phyloP scores from a whole-genome alignment of 2,797 vertebrate genomes.

The Graptemys geographica region DNA sequence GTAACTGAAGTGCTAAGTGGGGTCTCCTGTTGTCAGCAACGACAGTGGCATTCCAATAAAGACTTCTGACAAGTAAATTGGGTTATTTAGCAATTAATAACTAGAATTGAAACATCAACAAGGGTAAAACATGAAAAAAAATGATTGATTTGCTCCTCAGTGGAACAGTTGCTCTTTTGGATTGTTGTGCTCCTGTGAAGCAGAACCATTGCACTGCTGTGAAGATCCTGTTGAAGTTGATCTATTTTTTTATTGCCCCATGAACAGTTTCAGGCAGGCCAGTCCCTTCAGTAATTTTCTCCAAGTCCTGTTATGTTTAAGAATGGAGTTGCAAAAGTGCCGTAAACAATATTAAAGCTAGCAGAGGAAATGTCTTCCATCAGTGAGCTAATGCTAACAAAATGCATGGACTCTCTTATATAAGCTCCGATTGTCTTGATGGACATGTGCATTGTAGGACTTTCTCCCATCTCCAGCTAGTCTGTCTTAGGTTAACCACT shows the following conservation, averaged over 20 bases:
- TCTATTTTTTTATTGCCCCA: conserved; percentile 4
- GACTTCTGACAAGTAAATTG: conserved; percentile 40
- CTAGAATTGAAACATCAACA: conserved; percentile 36
- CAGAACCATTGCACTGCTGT: not conserved
- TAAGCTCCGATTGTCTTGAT: not conserved
- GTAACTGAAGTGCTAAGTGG: conserved; percentile 12
- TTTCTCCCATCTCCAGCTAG: not conserved
- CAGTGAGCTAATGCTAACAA: too few relatives aligned
- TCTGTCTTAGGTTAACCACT: not conserved
- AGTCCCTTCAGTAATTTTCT: not conserved
- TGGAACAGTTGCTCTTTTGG: not conserved
- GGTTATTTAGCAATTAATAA: conserved; percentile 53
- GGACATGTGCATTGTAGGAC: not conserved
- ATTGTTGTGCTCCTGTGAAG: not conserved
- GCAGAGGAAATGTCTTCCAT: not conserved
- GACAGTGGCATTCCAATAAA: conserved; percentile 17
- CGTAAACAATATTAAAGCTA: not conserved
- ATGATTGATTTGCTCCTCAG: not conserved
- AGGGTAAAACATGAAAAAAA: conserved; percentile 35
- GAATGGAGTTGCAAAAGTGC: not conserved
- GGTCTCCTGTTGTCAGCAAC: conserved; percentile 29
- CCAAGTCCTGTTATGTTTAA: not conserved
- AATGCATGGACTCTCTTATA: not conserved
- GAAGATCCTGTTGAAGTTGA: conserved; percentile 1
- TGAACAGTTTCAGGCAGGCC: not conserved